Conservation (phyloP, 2,888 invertebrate species). For the Operophtera brumata region DNA sequence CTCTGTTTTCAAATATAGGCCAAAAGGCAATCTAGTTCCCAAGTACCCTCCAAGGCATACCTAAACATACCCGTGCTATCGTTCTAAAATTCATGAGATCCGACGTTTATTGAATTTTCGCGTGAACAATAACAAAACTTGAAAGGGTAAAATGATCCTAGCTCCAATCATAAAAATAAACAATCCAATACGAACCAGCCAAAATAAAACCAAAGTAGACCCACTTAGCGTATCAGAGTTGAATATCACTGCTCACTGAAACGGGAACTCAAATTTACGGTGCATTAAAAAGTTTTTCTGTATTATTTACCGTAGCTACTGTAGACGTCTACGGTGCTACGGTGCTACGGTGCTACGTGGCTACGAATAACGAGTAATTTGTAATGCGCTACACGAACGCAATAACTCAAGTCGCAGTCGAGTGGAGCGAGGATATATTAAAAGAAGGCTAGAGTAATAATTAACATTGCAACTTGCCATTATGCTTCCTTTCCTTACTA, state of each 20-base stretch:
- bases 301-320: slow-evolving; percentile 31
- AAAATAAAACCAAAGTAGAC: slow-evolving; percentile 12
- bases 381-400: slow-evolving; percentile 60
- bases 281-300: slow-evolving; percentile 27
- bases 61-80: slow-evolving; percentile 17
- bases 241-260: slow-evolving; percentile 20
- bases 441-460: slow-evolving; percentile 46
- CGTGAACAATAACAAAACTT: slow-evolving; percentile 26
- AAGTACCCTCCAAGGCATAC: slow-evolving; percentile 10
- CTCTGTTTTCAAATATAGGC: slow-evolving; percentile 7
- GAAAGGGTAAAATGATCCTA: slow-evolving; percentile 17
- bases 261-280: slow-evolving; percentile 23
- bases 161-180: slow-evolving; percentile 17
- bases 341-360: slow-evolving; percentile 49
- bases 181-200: slow-evolving; percentile 10
- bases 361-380: slow-evolving; percentile 50
- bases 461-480: slow-evolving; percentile 50
- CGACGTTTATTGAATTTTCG: slow-evolving; percentile 24
- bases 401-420: slow-evolving; percentile 59
- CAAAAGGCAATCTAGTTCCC: slow-evolving; percentile 14
- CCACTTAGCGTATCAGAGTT: slow-evolving; percentile 12
- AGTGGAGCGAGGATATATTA: slow-evolving; percentile 56
- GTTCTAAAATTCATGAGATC: slow-evolving; percentile 24
- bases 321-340: slow-evolving; percentile 45
- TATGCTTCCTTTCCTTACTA: slow-evolving; percentile 31